These are phyloP conservation scores for Arion vulgaris DNA, from an alignment of 1,140 invertebrate genomes.

Conservation along the genomic window DNA sequence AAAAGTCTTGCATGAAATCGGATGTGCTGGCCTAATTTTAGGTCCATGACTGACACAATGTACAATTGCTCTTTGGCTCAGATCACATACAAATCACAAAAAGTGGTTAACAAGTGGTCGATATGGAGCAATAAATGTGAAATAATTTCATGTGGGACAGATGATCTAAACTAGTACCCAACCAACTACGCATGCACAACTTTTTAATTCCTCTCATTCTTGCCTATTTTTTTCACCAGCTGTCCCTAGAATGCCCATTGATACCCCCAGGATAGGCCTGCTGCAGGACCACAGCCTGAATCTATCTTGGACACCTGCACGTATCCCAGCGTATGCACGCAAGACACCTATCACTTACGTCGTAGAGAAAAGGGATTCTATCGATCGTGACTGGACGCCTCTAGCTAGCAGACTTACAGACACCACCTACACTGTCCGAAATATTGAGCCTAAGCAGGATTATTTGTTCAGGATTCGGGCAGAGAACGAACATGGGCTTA, in stretches of 20 bases:
- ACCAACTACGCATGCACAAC: too few relatives aligned
- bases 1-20: too few relatives aligned
- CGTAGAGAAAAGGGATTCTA: constrained; percentile 63
- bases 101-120: too few relatives aligned
- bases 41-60: too few relatives aligned
- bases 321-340: constrained; percentile 66
- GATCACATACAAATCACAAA: too few relatives aligned
- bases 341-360: constrained; percentile 65
- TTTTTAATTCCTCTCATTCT: too few relatives aligned
- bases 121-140: too few relatives aligned
- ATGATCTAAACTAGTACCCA: too few relatives aligned
- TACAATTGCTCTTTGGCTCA: too few relatives aligned
- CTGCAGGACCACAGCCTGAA: constrained; percentile 87
- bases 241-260: constrained; percentile 80
- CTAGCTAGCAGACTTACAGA: constrained; percentile 50
- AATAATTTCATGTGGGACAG: too few relatives aligned
- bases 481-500: constrained; percentile 85
- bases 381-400: constrained; percentile 50
- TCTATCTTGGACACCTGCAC: constrained; percentile 92
- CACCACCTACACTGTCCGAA: constrained; percentile 51
- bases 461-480: constrained; percentile 95
- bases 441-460: constrained; percentile 54
- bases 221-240: constrained; percentile 74
- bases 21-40: too few relatives aligned
- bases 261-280: constrained; percentile 88